Conservation (phyloP, 2,888 invertebrate species). For the Nowickia ferox region DNA sequence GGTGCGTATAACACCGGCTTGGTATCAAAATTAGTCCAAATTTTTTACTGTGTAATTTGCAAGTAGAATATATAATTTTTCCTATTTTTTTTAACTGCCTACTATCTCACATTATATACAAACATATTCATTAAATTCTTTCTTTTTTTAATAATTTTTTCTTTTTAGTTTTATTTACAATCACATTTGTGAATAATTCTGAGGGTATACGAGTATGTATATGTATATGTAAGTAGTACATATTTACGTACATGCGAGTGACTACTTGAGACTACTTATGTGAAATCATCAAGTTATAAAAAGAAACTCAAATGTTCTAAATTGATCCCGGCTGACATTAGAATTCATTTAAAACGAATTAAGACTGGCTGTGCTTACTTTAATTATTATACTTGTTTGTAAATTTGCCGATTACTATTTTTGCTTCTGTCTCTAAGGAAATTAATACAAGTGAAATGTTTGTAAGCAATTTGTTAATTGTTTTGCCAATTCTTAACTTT, state of each 20-base stretch:
- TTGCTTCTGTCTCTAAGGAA: neutral
- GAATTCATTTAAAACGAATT: conserved; percentile 29
- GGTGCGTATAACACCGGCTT: no score
- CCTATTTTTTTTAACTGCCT: neutral
- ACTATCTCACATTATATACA: neutral
- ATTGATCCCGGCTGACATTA: conserved; percentile 41
- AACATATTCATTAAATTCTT: conserved; percentile 26
- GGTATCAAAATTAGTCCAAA: no score
- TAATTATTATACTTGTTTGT: conserved; percentile 16
- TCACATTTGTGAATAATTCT: conserved; percentile 25
- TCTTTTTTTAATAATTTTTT: conserved; percentile 22
- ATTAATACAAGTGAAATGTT: conserved; percentile 34
- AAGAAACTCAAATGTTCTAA: conserved; percentile 24
- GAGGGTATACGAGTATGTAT: neutral
- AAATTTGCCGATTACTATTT: neutral
- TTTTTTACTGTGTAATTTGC: conserved; percentile 1
- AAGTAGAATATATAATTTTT: conserved; percentile 42
- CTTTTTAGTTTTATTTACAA: conserved; percentile 46
- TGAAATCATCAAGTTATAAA: conserved; percentile 54
- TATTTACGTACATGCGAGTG: neutral
- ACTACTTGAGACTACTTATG: neutral
- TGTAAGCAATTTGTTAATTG: conserved; percentile 40
- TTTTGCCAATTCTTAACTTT: conserved; percentile 17
- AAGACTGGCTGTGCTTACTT: conserved; percentile 1
- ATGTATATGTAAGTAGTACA: neutral